Evolutionary conservation across 2,797 vertebrate species (phyloP), one percentile per base, ranked within the genome.

Genomic region (Pampus argenteus): DNA sequence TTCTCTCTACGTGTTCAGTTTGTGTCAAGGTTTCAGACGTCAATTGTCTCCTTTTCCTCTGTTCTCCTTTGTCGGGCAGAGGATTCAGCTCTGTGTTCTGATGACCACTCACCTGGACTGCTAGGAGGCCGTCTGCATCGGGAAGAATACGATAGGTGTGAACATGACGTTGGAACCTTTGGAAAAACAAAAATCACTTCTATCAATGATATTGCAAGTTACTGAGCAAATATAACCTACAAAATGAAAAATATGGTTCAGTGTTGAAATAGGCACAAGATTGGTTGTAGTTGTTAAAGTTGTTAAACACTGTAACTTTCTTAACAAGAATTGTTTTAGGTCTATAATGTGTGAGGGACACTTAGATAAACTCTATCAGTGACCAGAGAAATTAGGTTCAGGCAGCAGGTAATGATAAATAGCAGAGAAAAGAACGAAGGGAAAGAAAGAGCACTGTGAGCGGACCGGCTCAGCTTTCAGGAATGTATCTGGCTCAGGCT

Each of bases 111-210:
- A 96, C 95, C 94, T 96, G 95, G 54, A 96, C 95, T 28, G 95
- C 94, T 2, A 96, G 88, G 28, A 95, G 91, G 47, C 94, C 95
- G 4, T 95, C 95, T 4, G 90, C 79, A 10, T 95, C 95, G 5
- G 94, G 94, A 17, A 95, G 93, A 59, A 96, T 93, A 18, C 95
- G 93, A 79, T 96, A 96, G 1, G 95, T 96, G 87, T 96, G 95
- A 74, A 96, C 94, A 26, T 95, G 94, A 20, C 94, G 85, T 47
- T 95, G 94, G 72, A 94, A 96, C 85, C 95, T 96, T 78, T 31
- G 65, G 29, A 80, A 74, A 60, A 4, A 34, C 15, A 23, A 2
- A 28, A 25, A 22, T 6, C 11, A 40, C 3, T 20, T 20, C 68
- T 59, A 62, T 50, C 25, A 67, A 34, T 20, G 36, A 7, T 15